Evolutionary conservation across 2,113 vertebrate species (phyloP), one percentile per base, ranked within the genome.

Genomic region (Tylochromis polylepis): DNA sequence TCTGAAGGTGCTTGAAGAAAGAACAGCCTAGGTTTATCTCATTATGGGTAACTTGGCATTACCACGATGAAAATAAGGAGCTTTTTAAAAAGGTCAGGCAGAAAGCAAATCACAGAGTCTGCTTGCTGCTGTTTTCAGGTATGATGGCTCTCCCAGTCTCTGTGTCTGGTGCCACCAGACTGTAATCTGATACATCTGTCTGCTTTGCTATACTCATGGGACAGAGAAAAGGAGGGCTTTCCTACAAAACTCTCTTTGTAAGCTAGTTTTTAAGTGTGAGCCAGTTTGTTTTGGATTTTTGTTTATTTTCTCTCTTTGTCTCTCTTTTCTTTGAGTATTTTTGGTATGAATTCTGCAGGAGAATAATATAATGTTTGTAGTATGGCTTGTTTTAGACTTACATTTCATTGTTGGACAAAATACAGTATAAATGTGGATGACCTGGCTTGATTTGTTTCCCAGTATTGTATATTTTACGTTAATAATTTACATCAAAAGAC

Each of bases 31-130:
- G 90, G 90, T 90, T 92, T 87, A 83, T 94, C 83, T 93, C 84
- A 88, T 90, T 90, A 92, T 79, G 81, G 31, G 38, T 78, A 81
- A 83, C 81, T 80, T 91, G 88, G 86, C 92, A 91, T 90, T 88
- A 84, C 79, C 72, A 43, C 41, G 5, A 83, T 79, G 56, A 91
- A 89, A 93, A 90, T 84, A 82, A 77, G 82, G 10, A 86, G 81
- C 83, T 81, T 88, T 84, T 88, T 79, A 46, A 82, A 94, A 94
- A 95, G 94, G 90, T 94, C 92, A 93, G 88, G 84, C 87, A 85
- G 79, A 91, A 87, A 93, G 88, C 86, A 91, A 87, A 91, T 91
- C 81, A 85, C 43, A 62, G 49, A 84, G 83, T 93, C 65, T 85
- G 62, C 77, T 56, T 75, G 78, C 85, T 84, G 84, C 88, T 88